Conservation (phyloP, 2,888 invertebrate genomes). For the Tanypteryx hageni region DNA sequence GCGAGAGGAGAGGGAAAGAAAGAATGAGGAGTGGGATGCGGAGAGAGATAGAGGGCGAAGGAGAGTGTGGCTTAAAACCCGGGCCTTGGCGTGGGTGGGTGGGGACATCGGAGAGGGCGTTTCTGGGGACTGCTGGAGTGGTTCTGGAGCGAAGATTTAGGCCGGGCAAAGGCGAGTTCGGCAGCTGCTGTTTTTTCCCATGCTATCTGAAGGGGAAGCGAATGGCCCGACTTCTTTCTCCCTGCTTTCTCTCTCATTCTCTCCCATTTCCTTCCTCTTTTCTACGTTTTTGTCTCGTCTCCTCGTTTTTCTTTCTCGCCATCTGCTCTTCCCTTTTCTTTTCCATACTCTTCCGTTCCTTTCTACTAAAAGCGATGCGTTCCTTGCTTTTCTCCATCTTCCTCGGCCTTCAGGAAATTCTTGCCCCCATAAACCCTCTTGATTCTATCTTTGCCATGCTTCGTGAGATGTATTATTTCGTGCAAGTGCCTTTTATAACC, state of each 20-base stretch:
- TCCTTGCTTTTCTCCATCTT: neutral
- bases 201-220: slow-evolving; percentile 45
- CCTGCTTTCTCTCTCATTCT: neutral
- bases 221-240: slow-evolving; percentile 43
- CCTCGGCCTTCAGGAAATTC: too few relatives aligned
- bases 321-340: neutral
- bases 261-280: neutral
- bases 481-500: too few relatives aligned
- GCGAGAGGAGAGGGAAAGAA: slow-evolving; percentile 20
- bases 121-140: slow-evolving; percentile 49
- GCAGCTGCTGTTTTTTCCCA: slow-evolving; percentile 64
- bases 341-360: neutral
- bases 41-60: slow-evolving; percentile 28
- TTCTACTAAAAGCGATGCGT: neutral
- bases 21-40: neutral
- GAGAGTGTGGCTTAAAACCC: slow-evolving; percentile 35
- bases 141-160: slow-evolving; percentile 62
- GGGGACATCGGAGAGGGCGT: slow-evolving; percentile 19
- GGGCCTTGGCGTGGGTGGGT: neutral
- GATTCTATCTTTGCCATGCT: neutral
- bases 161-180: slow-evolving; percentile 56
- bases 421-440: neutral
- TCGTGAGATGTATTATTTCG: neutral
- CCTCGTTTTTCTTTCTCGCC: neutral
- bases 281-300: neutral